Evolutionary conservation across 2,888 invertebrate species (phyloP), one percentile per base, ranked within the genome.

Genomic region (Chaetoderma sp.): DNA sequence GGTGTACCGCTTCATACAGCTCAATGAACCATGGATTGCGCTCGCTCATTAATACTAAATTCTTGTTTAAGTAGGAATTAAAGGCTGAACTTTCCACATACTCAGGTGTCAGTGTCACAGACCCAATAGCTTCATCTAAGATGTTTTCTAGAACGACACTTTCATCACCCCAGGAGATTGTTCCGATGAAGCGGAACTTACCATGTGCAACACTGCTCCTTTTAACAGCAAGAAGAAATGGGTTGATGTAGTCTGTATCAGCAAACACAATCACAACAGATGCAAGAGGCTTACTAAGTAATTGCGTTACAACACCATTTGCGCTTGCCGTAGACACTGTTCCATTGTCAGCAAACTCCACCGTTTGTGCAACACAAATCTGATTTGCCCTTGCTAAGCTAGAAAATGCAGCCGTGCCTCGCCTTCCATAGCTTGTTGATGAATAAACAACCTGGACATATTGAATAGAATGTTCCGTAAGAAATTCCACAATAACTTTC

Each of bases 1-100:
- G 77, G 62, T 81, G 83, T 23, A 85, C 78, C 39, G 83, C 73
- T 70, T 86, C 81, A 80, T 86, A 87, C 70, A 84, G 87, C 60
- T 87, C 85, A 4, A 78, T 73, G 73, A 88, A 88, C 88, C 88
- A 88, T 0, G 87, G 87, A 69, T 88, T 88, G 49, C 82, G 77
- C 2, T 76, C 76, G 45, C 86, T 75, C 62, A 75, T 81, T 23
- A 75, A 73, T 23, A 78, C 76, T 6, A 71, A 75, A 61, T 79
- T 81, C 10, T 68, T 65, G 27, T 71, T 66, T 23, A 83, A 69
- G 66, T 82, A 82, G 2, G 63, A 49, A 59, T 83, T 80, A 71
- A 83, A 84, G 23, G 67, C 78, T 18, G 65, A 49, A 16, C 81
- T 56, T 64, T 82, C 78, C 5, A 70, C 60, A 5, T 76, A 69